phyloP scores from a whole-genome alignment of 2,888 invertebrate species.

The Athetis lepigone region DNA sequence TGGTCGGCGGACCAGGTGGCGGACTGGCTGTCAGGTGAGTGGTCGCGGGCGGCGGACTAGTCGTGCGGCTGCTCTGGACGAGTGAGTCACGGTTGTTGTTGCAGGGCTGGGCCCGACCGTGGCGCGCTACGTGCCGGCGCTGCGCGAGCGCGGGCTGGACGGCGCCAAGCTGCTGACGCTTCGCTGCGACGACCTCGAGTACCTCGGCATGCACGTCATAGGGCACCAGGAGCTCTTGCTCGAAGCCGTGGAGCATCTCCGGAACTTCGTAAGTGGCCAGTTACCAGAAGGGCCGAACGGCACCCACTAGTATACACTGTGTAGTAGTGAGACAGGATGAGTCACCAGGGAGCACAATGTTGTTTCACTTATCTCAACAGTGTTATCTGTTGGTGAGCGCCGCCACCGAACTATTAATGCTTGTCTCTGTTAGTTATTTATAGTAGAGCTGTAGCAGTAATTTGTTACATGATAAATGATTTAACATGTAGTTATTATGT shows the following conservation, averaged over 20 bases:
- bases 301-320: neutral
- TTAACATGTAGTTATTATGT: conserved; percentile 28
- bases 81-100: conserved; percentile 70
- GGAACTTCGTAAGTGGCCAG: conserved; percentile 94
- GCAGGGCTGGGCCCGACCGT: conserved; percentile 95
- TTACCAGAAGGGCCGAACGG: neutral
- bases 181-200: conserved; percentile 96
- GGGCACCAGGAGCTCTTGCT: conserved; percentile 98
- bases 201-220: conserved; percentile 95
- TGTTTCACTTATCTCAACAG: conserved; percentile 56
- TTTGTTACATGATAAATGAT: conserved; percentile 40
- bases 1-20: conserved; percentile 97
- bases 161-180: conserved; percentile 96
- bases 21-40: conserved; percentile 96
- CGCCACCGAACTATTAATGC: conserved; percentile 47
- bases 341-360: conserved; percentile 48
- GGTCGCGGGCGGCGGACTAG: conserved; percentile 94
- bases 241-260: conserved; percentile 97
- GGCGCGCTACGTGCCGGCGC: conserved; percentile 94
- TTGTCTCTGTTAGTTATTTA: conserved; percentile 49
- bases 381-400: conserved; percentile 58
- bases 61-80: conserved; percentile 91
- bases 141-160: conserved; percentile 95
- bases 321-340: conserved; percentile 43
- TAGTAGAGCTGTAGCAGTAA: conserved; percentile 43